A percentile compares a stretch with the other conserved stretches of the same genome.
Evolutionary conservation across 2,888 invertebrate species (phyloP).

Genomic region (Proisotoma minuta): DNA sequence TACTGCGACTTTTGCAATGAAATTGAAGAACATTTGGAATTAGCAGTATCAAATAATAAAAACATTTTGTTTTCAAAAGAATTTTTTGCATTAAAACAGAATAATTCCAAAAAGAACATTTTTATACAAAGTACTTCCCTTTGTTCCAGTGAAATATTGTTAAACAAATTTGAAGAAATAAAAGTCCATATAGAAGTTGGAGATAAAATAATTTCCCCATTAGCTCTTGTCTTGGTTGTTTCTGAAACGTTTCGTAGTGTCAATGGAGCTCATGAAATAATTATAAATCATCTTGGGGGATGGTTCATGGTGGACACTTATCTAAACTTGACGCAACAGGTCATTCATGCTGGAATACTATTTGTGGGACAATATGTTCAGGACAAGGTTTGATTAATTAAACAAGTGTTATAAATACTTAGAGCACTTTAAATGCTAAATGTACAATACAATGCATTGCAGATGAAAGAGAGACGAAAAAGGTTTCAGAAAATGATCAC

Average conservation of each 20-base stretch:
- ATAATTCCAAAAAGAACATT: neutral
- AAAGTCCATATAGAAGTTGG: constrained; percentile 14
- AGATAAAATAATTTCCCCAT: constrained; percentile 20
- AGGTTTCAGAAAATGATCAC: constrained; percentile 11
- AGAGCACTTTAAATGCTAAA: neutral
- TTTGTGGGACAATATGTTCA: constrained; percentile 25
- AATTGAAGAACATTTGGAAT: constrained; percentile 4
- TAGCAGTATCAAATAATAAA: neutral
- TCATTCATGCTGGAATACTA: constrained; percentile 19
- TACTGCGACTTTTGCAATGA: constrained; percentile 31
- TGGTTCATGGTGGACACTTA: constrained; percentile 3
- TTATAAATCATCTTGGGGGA: constrained; percentile 4
- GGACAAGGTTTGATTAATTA: constrained; percentile 14
- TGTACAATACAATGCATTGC: neutral
- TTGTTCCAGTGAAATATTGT: constrained; percentile 8
- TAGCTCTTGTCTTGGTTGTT: constrained; percentile 24
- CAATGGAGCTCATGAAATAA: neutral
- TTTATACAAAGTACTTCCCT: neutral
- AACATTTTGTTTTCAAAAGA: neutral
- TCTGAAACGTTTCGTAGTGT: constrained; percentile 15
- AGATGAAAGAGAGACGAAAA: constrained; percentile 17
- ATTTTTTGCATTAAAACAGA: neutral
- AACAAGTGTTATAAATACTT: neutral
- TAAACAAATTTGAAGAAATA: constrained; percentile 20
- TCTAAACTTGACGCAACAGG: neutral